Evolutionary conservation across 2,888 invertebrate species (phyloP).

Genomic region (Allophyes oxyacanthae): DNA sequence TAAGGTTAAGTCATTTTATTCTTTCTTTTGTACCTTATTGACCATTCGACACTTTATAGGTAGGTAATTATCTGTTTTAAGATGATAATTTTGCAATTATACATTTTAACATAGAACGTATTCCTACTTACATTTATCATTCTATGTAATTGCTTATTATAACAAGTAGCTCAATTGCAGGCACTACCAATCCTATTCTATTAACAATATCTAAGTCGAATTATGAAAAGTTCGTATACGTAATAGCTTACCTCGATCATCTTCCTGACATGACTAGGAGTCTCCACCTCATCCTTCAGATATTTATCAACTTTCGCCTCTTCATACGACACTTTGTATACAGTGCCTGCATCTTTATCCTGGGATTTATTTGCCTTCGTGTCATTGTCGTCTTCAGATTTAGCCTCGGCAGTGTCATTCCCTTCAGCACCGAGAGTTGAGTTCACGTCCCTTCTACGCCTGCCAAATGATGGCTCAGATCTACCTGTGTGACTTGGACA

Average conservation of each 20-base stretch:
- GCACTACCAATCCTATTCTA: no score
- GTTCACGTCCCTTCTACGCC: constrained; percentile 90
- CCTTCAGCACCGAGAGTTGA: constrained; percentile 69
- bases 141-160: no score
- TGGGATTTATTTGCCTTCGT: constrained; percentile 62
- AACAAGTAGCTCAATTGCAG: no score
- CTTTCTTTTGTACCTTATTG: no score
- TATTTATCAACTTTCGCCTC: constrained; percentile 81
- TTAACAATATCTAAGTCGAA: no score
- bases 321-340: constrained; percentile 81
- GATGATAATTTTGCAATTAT: no score
- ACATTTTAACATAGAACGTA: no score
- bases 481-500: constrained; percentile 94
- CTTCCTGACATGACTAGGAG: constrained; percentile 94
- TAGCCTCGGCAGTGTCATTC: constrained; percentile 75
- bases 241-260: constrained; percentile 93
- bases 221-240: background rate
- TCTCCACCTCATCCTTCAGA: constrained; percentile 87
- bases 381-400: constrained; percentile 61
- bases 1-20: no score
- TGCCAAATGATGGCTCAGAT: constrained; percentile 95
- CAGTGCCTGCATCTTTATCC: constrained; percentile 66
- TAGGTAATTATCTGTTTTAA: no score
- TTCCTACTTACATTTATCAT: no score
- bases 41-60: no score